Evolutionary conservation across 2,888 invertebrate genomes (phyloP).

Genomic region (Tiliacea citrago): DNA sequence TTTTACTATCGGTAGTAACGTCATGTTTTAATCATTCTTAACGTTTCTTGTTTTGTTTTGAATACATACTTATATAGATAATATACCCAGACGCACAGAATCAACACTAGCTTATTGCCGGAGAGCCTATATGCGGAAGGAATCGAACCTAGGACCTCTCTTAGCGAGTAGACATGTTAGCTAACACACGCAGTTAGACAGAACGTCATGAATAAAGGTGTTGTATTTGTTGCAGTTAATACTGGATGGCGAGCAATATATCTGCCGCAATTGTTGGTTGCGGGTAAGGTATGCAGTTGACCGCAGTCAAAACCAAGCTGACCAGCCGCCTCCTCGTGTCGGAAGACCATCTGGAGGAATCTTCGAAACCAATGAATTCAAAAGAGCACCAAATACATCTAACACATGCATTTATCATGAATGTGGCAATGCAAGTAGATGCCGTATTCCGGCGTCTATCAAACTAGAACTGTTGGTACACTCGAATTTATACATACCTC

Average conservation of each 20-base stretch:
- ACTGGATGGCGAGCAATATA: slow-evolving; percentile 16
- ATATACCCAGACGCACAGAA: no score
- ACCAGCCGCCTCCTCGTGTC: slow-evolving; percentile 23
- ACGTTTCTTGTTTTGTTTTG: not conserved
- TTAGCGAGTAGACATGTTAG: no score
- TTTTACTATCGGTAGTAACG: slow-evolving; percentile 7
- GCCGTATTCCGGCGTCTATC: slow-evolving; percentile 5
- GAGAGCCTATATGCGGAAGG: no score
- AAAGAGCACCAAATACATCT: slow-evolving; percentile 5
- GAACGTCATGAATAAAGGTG: not conserved
- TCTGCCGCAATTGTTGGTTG: slow-evolving; percentile 14
- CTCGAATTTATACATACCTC: slow-evolving; percentile 21
- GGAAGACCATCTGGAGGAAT: slow-evolving; percentile 23
- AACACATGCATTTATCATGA: slow-evolving; percentile 22
- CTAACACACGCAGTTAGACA: no score
- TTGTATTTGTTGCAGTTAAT: slow-evolving; percentile 12
- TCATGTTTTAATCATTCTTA: not conserved
- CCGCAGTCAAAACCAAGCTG: slow-evolving; percentile 7
- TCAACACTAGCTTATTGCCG: no score
- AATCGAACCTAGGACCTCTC: no score
- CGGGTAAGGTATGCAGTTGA: slow-evolving; percentile 11
- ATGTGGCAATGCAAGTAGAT: slow-evolving; percentile 12
- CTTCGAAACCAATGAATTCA: slow-evolving; percentile 7
- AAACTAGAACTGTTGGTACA: slow-evolving; percentile 22
- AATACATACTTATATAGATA: not conserved